Evolutionary conservation across 2,797 vertebrate species (phyloP).

Genomic region (Characodon lateralis): DNA sequence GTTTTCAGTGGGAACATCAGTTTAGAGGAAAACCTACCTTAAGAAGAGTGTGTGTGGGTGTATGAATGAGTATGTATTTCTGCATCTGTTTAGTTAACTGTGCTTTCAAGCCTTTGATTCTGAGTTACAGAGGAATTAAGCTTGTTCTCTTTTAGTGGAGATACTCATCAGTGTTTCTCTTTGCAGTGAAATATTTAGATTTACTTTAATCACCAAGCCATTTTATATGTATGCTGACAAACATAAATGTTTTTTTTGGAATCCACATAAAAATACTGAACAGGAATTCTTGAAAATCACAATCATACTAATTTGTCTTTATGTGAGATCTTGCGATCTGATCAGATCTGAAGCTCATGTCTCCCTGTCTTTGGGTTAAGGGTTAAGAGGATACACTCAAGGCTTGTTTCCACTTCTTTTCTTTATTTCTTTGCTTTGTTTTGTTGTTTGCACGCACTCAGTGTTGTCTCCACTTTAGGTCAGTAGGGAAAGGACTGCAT

Average conservation of each 20-base stretch:
- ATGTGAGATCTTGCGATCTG: not conserved
- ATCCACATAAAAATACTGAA: not conserved
- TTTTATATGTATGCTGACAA: not conserved
- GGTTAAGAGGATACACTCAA: not conserved
- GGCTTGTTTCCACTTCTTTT: not conserved
- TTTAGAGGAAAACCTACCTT: conserved; percentile 7
- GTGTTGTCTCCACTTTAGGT: not conserved
- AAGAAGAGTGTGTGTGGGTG: not conserved
- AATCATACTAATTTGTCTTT: not conserved
- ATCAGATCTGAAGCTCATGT: not conserved
- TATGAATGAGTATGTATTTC: not conserved
- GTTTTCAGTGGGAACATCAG: conserved; percentile 30
- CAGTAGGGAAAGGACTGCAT: not conserved
- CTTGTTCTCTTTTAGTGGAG: not conserved
- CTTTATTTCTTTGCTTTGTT: not conserved
- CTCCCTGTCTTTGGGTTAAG: not conserved
- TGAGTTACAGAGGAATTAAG: not conserved
- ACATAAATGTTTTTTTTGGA: not conserved
- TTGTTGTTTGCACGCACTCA: not conserved
- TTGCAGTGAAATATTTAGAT: not conserved
- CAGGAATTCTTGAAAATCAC: not conserved
- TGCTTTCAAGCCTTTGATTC: not conserved
- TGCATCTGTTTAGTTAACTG: not conserved
- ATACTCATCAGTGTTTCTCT: not conserved
- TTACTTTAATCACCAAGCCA: not conserved